Evolutionary conservation across 2,113 vertebrate genomes (phyloP), one percentile per base, ranked within the genome.

Genomic region (Megaceryle maxima): DNA sequence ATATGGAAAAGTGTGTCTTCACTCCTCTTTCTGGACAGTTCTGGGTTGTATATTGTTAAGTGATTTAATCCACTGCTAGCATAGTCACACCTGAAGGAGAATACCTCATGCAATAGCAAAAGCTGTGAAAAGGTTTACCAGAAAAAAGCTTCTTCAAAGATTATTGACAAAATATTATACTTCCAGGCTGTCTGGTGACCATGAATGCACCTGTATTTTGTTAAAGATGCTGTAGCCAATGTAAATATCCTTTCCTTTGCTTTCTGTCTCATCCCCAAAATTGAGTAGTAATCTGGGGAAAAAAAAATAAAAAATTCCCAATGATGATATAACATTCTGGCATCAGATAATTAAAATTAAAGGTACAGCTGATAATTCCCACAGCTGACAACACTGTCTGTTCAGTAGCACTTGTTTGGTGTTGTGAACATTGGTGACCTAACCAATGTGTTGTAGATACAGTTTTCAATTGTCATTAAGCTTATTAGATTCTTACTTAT

Each of bases 401-500:
- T 75, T 83, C 39, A 53, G 14, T 73, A 77, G 64, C 1, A 1
- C 4, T 1, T 31, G 6, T 66, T 66, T 57, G 33, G 4, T 77
- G 12, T 44, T 62, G 63, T 5, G 3, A 88, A 39, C 39, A 41
- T 41, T 41, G 39, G 39, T 31, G 37, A 55, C 20, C 10, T 56
- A 28, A 16, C 16, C 55, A 33, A 4, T 10, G 16, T 62, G 15
- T 26, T 69, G 8, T 35, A 83, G 39, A 9, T 28, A 60, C 2
- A 31, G 5, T 72, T 92, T 37, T 16, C 18, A 69, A 48, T 86
- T 73, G 7, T 76, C 33, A 22, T 87, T 51, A 62, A 62, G 10
- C 20, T 80, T 68, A 37, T 10, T 35, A 73, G 55, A n/a, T 16
- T 53, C 11, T 26, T 59, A n/a, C 0, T 0, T n/a, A n/a, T n/a